Evolutionary conservation across 2,797 vertebrate genomes (phyloP), one percentile per base, ranked within the genome.

Genomic region (Danionella dracula): DNA sequence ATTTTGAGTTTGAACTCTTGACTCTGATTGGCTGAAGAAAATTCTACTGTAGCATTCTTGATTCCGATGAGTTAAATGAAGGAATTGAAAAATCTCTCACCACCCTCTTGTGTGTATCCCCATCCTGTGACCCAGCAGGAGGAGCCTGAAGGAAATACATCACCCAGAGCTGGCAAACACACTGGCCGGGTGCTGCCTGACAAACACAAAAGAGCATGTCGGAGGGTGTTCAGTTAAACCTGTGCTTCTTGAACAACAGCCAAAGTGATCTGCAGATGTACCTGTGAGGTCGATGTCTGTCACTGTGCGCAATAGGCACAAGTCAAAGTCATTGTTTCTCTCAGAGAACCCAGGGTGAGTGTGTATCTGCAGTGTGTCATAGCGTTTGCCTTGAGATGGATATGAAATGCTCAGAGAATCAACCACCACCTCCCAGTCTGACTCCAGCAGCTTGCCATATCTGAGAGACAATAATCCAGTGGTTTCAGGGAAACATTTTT

Each of bases 81-180:
- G 6, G 6, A 27, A 3, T 27, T 27, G 23, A 6, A 27, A 27
- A 6, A 27, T 12, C 1, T 21, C 70, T 66, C 78, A 91, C 90
- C 90, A 66, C 76, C 73, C 78, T 91, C 86, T 0, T 62, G 34
- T 12, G 73, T 53, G 13, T 80, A 81, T 37, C 91, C 90, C 91
- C 91, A 92, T 50, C 91, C 90, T 21, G 87, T 91, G 54, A 91
- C 86, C 90, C 90, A 91, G 17, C 89, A 91, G 19, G 78, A 58
- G 0, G 83, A 32, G 6, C 81, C 86, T 1, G 75, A n/a, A 20
- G 66, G 78, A 46, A 91, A 90, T 2, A 73, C 76, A 48, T 89
- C 85, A 0, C 4, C 53, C 1, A 42, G 41, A 37, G 64, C 72
- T 1, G 91, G 91, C 57, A 92, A 81, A 82, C 90, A 91, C n/a